Evolutionary conservation across 92 coral and sea anemone genomes (phyloP), one percentile per base, ranked within the genome.

Genomic region (Actinernus sp.): DNA sequence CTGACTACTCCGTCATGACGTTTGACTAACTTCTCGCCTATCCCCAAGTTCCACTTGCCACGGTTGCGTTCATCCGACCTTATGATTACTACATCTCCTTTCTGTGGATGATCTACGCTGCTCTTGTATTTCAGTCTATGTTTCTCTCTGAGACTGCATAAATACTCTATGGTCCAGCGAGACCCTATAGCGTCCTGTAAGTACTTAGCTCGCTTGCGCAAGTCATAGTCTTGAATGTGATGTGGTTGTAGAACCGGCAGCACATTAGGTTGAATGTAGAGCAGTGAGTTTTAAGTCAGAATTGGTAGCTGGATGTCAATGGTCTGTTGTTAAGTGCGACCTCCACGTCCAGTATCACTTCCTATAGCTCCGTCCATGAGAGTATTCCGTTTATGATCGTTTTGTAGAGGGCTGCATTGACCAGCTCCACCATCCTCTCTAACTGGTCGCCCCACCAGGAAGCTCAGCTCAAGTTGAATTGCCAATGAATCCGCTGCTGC

Each of bases 1-100:
- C 63, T 36, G 11, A 73, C 69, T 1, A 59, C 81, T 12, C 81
- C 81, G 55, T 73, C 81, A 44, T 45, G 55, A 2, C 71, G 70
- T 26, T 59, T 32, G 14, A 61, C 61, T 19, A 73, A 51, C 49
- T 73, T 61, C 34, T 23, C 71, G 20, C 49, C 62, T 0, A 73
- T 46, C 1, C 74, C 74, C 1, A 66, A 21, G 41, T 28, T 70
- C 55, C 63, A 41, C 76, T 55, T 55, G 17, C 55, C 52, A 17
- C 65, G 36, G 41, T 68, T 68, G 31, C 51, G 51, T 16, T 64
- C 72, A 27, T 48, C 59, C 4, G 29, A 38, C 46, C 31, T 19
- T 27, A 26, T 44, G 33, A 64, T 38, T n/a, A 46, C 59, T 8
- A 26, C 72, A 29, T 64, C 72, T 41, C 68, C 68, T 31, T 31